Base-by-base conservation (phyloP, 2,113 vertebrate species). In the Ameiurus melas region DNA sequence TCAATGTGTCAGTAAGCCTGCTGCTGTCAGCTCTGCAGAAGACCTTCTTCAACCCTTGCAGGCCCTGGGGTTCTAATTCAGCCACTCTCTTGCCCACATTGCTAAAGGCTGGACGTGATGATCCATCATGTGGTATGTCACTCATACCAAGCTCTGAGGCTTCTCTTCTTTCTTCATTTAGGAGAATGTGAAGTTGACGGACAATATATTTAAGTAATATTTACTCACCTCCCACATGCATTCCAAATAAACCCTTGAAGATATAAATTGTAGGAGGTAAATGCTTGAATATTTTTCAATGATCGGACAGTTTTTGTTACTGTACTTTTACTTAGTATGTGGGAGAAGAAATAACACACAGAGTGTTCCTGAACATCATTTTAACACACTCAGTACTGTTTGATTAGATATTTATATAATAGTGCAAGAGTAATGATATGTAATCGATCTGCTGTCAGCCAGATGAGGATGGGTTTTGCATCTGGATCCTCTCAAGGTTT, bases 1-100 rank as follows among this genome's bases (percentile, higher is more conserved):
- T 92, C 91, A 91, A 92, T 90, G 90, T 92, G 92, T 90, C 91
- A 93, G 90, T 89, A 92, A 92, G 86, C 89, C 89, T 83, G 88
- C 89, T 85, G 60, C 84, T 57, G 79, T 87, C 83, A 89, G 87
- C 90, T 88, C 90, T 90, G 85, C 62, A 90, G 90, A 86, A 78
- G 79, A 88, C 91, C 87, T 87, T 66, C 19, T 80, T 91, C 89
- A 91, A 91, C 92, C 89, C 89, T 86, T 68, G 88, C 70, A 92
- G 91, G 91, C 86, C 92, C 88, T 57, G 53, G 88, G 92, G 88
- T 92, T 93, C 90, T 86, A 84, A 91, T 93, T 90, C 90, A 84
- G 89, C 79, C 20, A 19, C 60, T 86, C 88, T 62, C 83, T 86
- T 62, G 70, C 89, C 86, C 39, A 47, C 39, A 77, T 77, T 27